Conservation (phyloP, 2,113 vertebrate species). For the Mirza zaza region DNA sequence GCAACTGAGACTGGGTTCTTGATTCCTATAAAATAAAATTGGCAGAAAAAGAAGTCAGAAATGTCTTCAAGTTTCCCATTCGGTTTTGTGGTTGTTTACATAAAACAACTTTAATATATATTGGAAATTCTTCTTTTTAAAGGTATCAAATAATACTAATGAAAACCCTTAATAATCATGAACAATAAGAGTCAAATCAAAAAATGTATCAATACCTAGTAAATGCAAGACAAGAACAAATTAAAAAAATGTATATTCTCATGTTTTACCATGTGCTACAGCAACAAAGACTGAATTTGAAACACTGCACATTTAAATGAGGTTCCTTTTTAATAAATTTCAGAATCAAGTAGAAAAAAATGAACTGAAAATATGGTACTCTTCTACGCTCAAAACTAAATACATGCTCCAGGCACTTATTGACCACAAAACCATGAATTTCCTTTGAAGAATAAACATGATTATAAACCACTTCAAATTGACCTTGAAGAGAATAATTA, state of each 20-base stretch:
- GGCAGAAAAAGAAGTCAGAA: slow-evolving; percentile 75
- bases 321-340: slow-evolving; percentile 27
- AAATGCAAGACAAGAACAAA: not conserved
- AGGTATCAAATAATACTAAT: not conserved
- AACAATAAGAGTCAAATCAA: slow-evolving; percentile 14
- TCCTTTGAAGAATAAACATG: slow-evolving; percentile 10
- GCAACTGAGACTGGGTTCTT: slow-evolving; percentile 98
- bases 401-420: not conserved
- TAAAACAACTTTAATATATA: slow-evolving; percentile 46
- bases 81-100: slow-evolving; percentile 1
- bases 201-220: not conserved
- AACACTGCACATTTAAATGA: slow-evolving; percentile 11
- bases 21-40: slow-evolving; percentile 89
- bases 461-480: slow-evolving; percentile 4
- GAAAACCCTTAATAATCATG: slow-evolving; percentile 9
- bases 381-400: not conserved
- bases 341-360: slow-evolving; percentile 14
- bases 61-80: slow-evolving; percentile 49
- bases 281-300: slow-evolving; percentile 21
- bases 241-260: slow-evolving; percentile 27
- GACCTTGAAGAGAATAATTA: not conserved
- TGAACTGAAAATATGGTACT: not conserved
- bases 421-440: not conserved
- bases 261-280: not conserved
- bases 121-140: slow-evolving; percentile 42